A percentile compares a stretch with the other conserved stretches of the same genome.
Evolutionary conservation across 2,797 vertebrate species (phyloP).

Genomic region (Eremophila alpestris): DNA sequence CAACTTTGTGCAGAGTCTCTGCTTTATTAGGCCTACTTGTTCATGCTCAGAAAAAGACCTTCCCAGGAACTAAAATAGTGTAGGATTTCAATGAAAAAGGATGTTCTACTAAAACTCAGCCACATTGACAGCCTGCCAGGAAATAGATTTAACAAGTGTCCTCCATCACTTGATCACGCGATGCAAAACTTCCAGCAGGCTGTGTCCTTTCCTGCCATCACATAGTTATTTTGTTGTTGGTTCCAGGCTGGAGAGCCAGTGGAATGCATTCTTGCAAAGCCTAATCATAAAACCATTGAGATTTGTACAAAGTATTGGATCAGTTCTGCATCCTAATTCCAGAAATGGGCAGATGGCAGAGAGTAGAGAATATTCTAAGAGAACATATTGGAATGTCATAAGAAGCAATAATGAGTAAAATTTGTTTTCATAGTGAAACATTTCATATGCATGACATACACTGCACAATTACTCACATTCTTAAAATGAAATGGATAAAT

Average conservation of each 20-base stretch:
- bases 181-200: constrained; percentile 34
- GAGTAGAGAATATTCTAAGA: background rate
- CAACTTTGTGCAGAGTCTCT: background rate
- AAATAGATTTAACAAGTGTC: background rate
- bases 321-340: background rate
- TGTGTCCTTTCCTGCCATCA: constrained; percentile 14
- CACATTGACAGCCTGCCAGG: background rate
- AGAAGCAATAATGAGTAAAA: constrained; percentile 38
- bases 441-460: constrained; percentile 52
- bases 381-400: constrained; percentile 39
- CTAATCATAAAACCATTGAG: constrained; percentile 29
- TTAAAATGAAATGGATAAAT: constrained; percentile 53
- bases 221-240: background rate
- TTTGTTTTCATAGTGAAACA: constrained; percentile 33
- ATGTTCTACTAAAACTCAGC: background rate
- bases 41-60: background rate
- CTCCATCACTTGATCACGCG: background rate
- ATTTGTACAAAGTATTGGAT: background rate
- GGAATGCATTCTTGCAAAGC: constrained; percentile 28
- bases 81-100: background rate
- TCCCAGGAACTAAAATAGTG: background rate
- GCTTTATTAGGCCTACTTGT: background rate
- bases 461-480: constrained; percentile 54
- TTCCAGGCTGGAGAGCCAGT: constrained; percentile 8
- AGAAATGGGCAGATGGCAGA: constrained; percentile 16